phyloP scores from a whole-genome alignment of 2,888 invertebrate species.

The Chrysodeixis includens region DNA sequence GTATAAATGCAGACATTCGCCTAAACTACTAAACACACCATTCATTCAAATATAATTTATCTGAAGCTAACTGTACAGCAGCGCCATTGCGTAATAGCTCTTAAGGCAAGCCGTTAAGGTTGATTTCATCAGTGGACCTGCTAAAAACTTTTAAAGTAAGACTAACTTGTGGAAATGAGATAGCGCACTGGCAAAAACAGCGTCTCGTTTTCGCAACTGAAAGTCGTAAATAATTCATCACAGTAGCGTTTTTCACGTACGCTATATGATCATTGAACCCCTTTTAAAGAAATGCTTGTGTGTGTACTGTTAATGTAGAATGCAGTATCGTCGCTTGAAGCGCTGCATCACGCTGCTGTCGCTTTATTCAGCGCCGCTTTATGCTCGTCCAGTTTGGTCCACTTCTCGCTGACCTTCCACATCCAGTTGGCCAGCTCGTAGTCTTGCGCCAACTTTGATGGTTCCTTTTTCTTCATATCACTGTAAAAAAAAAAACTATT shows the following conservation, averaged over 20 bases:
- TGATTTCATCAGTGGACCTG: too few relatives aligned
- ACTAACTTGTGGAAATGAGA: too few relatives aligned
- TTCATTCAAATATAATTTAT: constrained; percentile 20
- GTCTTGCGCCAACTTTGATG: constrained; percentile 87
- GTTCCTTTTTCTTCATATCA: constrained; percentile 85
- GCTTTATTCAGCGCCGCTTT: constrained; percentile 56
- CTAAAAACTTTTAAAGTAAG: too few relatives aligned
- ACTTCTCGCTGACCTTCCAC: constrained; percentile 94
- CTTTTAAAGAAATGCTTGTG: too few relatives aligned
- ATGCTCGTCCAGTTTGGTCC: constrained; percentile 89
- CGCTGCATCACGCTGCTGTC: constrained; percentile 55
- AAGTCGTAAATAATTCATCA: too few relatives aligned
- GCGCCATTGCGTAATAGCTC: background rate
- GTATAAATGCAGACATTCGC: constrained; percentile 60
- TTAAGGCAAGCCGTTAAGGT: background rate
- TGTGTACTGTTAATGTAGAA: too few relatives aligned
- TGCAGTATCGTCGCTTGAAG: background rate
- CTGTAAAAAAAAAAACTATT: constrained; percentile 75
- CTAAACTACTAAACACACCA: constrained; percentile 18
- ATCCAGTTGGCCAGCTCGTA: constrained; percentile 90
- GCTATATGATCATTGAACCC: too few relatives aligned
- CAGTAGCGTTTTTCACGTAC: too few relatives aligned
- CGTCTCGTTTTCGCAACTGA: too few relatives aligned
- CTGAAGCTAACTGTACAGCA: background rate
- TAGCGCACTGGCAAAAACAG: too few relatives aligned